phyloP scores from a whole-genome alignment of 1,140 invertebrate species.

The Maconellicoccus hirsutus region DNA sequence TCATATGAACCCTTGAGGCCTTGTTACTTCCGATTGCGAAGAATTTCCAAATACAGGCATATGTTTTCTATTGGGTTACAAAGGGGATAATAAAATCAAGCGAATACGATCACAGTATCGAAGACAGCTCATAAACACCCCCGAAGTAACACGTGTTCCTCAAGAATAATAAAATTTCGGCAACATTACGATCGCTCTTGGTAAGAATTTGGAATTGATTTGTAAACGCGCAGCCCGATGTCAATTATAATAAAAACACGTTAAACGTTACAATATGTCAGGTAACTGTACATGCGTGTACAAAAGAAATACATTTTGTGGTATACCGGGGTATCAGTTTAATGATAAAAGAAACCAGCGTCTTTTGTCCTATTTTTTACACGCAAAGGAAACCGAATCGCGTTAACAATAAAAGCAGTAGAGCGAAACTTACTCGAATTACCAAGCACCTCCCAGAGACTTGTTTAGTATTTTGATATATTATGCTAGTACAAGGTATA shows the following conservation, averaged over 20 bases:
- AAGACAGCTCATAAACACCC: too few relatives aligned
- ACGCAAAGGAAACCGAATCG: constrained; percentile 7
- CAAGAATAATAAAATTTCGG: background rate
- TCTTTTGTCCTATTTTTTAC: constrained; percentile 9
- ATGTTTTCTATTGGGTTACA: too few relatives aligned
- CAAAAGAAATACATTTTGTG: background rate
- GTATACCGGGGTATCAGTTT: background rate
- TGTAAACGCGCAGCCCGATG: background rate
- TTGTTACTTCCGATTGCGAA: too few relatives aligned
- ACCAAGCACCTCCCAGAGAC: constrained; percentile 1
- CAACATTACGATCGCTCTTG: background rate
- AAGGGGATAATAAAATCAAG: too few relatives aligned
- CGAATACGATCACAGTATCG: too few relatives aligned
- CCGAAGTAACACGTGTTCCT: background rate
- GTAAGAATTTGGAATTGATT: constrained; percentile 1
- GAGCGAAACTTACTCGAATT: constrained; percentile 7
- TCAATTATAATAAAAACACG: background rate
- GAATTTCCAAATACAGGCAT: too few relatives aligned
- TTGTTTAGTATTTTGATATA: constrained; percentile 10
- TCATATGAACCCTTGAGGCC: too few relatives aligned
- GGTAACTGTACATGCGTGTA: background rate
- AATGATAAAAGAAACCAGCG: background rate
- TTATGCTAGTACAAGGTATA: background rate
- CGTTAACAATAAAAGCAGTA: constrained; percentile 3
- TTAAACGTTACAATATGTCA: background rate